Conservation (phyloP, 2,797 vertebrate genomes). For the Tiaroga cobitis region DNA sequence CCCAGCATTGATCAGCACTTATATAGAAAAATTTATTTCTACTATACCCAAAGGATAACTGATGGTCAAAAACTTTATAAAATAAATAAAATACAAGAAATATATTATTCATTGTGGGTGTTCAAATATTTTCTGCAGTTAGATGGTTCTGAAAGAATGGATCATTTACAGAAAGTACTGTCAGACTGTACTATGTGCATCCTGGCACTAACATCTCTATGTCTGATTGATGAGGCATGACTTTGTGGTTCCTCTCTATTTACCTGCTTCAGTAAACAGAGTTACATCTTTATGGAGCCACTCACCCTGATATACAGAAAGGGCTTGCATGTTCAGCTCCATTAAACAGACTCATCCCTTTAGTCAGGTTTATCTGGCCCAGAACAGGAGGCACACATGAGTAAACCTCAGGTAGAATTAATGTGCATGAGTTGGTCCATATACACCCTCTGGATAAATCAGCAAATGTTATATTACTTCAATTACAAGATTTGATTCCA, state of each 20-base stretch:
- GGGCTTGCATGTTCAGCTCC: constrained; percentile 46
- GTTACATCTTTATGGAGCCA: constrained; percentile 46
- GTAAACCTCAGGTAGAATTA: not conserved
- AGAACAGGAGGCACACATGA: constrained; percentile 11
- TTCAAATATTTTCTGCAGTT: not conserved
- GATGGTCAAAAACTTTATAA: not conserved
- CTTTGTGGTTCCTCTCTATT: constrained; percentile 45
- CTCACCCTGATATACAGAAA: constrained; percentile 37
- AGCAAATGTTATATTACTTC: not conserved
- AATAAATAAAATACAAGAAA: not conserved
- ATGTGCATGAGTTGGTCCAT: not conserved
- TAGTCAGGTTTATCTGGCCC: constrained; percentile 31
- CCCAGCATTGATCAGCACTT: not conserved
- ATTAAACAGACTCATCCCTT: constrained; percentile 52
- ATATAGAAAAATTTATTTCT: not conserved
- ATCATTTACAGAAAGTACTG: not conserved
- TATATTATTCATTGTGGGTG: not conserved
- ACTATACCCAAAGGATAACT: not conserved
- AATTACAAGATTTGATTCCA: not conserved
- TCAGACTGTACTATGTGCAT: not conserved
- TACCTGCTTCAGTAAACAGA: constrained; percentile 56
- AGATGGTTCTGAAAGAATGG: not conserved
- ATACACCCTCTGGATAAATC: constrained; percentile 14
- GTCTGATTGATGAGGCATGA: constrained; percentile 52
- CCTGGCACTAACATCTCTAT: constrained; percentile 24